A percentile compares a stretch with the other conserved stretches of the same genome.
Conservation (phyloP, 2,888 invertebrate genomes). For the Tiphia femorata region DNA sequence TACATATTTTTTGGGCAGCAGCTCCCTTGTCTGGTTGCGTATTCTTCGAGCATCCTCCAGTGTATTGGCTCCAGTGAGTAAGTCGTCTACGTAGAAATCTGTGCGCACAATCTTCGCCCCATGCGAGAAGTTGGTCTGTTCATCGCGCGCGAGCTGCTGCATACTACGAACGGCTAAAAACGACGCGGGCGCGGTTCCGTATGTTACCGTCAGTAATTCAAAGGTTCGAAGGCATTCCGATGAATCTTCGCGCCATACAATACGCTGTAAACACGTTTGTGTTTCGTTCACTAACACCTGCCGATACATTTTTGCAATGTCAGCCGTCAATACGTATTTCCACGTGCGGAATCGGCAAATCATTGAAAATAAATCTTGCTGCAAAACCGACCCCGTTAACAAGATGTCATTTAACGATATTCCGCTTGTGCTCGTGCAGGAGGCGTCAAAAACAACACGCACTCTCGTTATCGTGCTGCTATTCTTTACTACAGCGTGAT, state of each 20-base stretch:
- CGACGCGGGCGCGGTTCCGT: constrained; percentile 35
- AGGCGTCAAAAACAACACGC: too few species aligned
- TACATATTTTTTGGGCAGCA: constrained; percentile 11
- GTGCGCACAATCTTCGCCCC: constrained; percentile 14
- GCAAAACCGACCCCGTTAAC: too few species aligned
- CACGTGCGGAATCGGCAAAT: constrained; percentile 42
- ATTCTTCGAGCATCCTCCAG: constrained; percentile 10
- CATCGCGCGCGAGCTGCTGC: constrained; percentile 41
- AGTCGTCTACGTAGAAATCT: constrained; percentile 35
- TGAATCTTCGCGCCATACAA: constrained; percentile 13
- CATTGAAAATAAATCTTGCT: too few species aligned
- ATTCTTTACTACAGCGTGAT: too few species aligned
- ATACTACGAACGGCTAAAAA: constrained; percentile 41
- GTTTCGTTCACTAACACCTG: neutral
- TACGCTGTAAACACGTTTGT: neutral
- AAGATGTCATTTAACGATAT: too few species aligned
- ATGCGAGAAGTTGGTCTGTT: constrained; percentile 12
- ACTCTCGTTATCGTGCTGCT: too few species aligned
- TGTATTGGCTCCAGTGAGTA: constrained; percentile 24
- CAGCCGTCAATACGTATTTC: constrained; percentile 40
- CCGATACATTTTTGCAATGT: too few species aligned
- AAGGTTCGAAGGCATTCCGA: constrained; percentile 26
- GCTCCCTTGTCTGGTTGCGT: too few species aligned
- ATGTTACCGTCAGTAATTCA: constrained; percentile 27
- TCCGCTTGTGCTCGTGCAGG: too few species aligned